Conservation (phyloP, 2,797 vertebrate genomes). For the Tiaroga cobitis region DNA sequence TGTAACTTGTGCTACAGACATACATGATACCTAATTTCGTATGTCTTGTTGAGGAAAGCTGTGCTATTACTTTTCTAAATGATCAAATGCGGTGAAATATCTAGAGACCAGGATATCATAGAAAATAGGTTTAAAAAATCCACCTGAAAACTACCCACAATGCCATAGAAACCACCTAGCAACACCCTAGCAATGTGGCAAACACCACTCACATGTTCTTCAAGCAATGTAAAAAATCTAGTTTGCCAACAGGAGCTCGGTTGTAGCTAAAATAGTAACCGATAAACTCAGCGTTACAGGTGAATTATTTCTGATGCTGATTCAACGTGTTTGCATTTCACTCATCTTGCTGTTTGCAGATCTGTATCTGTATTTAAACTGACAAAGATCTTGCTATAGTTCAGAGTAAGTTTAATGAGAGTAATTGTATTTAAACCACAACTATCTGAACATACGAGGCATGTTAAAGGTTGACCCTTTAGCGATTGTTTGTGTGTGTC, state of each 20-base stretch:
- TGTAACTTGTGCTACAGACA: background rate
- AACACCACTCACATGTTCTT: background rate
- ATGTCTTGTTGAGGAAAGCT: slow-evolving; percentile 2
- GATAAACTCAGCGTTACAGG: background rate
- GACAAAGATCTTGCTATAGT: background rate
- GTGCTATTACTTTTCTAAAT: background rate
- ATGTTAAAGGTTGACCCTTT: slow-evolving; percentile 38
- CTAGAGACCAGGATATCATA: background rate
- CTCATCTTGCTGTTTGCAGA: background rate
- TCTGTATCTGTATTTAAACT: background rate
- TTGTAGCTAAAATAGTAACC: background rate
- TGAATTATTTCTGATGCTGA: background rate
- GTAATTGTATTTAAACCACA: slow-evolving; percentile 27
- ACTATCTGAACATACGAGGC: slow-evolving; percentile 19
- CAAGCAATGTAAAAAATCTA: background rate
- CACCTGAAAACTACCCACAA: too few species aligned
- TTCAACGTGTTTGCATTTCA: background rate
- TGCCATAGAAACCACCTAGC: too few species aligned
- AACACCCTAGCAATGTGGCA: background rate
- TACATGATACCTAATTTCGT: too few species aligned
- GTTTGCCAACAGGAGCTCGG: background rate
- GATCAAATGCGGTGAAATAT: background rate
- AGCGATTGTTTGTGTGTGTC: slow-evolving; percentile 55
- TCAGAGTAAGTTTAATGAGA: background rate
- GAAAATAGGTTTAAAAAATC: too few species aligned